Conservation (phyloP, 2,888 invertebrate species). For the Apotomis betuletana region DNA sequence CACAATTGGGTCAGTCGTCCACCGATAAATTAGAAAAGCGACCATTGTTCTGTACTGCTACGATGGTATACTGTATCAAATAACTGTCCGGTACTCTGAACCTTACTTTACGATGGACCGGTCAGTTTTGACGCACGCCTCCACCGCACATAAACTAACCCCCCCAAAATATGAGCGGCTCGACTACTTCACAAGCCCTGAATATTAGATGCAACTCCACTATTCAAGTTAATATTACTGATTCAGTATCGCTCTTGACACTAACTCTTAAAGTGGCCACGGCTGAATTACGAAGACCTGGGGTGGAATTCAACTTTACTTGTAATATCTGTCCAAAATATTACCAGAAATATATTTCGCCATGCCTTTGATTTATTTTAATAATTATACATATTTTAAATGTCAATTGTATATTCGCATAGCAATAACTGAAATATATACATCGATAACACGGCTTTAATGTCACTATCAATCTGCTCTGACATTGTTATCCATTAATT, state of each 20-base stretch:
- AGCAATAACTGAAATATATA: no score
- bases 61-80: neutral
- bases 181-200: constrained; percentile 57
- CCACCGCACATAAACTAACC: constrained; percentile 73
- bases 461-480: no score
- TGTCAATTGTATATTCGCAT: no score
- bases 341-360: no score
- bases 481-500: no score
- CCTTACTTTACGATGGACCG: constrained; percentile 45
- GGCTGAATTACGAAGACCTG: neutral
- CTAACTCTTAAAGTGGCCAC: neutral
- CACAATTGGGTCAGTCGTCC: no score
- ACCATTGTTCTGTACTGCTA: neutral
- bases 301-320: no score
- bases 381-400: no score
- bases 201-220: constrained; percentile 56
- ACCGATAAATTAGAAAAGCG: no score
- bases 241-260: constrained; percentile 22
- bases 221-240: constrained; percentile 39
- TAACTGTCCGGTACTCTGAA: constrained; percentile 18
- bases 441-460: no score
- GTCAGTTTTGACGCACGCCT: constrained; percentile 62
- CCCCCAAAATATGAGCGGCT: constrained; percentile 66
- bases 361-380: no score
- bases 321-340: no score